Conservation (phyloP, 2,113 vertebrate species). For the Halcyon senegalensis region DNA sequence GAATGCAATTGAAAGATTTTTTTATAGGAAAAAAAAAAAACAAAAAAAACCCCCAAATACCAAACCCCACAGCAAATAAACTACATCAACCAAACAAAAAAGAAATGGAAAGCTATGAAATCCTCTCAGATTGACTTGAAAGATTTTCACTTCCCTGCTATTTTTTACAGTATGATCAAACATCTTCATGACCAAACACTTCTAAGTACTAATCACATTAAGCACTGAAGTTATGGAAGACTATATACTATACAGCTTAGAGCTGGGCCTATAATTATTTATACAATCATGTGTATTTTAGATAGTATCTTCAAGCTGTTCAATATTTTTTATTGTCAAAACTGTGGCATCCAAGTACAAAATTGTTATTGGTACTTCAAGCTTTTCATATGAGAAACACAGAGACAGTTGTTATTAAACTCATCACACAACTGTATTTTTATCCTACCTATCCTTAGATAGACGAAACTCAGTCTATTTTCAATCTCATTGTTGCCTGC, state of each 20-base stretch:
- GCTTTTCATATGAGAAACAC: background rate
- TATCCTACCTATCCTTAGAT: background rate
- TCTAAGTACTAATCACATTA: background rate
- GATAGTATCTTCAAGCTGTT: background rate
- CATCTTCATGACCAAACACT: background rate
- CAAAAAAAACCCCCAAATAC: background rate
- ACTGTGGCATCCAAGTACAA: background rate
- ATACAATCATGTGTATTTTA: background rate
- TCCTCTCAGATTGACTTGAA: accelerated
- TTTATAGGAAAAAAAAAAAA: background rate
- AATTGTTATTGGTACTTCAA: background rate
- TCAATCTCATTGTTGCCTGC: background rate
- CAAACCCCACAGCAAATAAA: too few species aligned
- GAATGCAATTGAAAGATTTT: background rate
- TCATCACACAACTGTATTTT: background rate
- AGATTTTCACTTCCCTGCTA: background rate
- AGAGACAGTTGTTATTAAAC: background rate
- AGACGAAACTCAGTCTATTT: background rate
- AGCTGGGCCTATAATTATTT: background rate
- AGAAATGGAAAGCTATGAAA: background rate
- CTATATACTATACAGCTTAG: background rate
- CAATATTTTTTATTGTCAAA: background rate
- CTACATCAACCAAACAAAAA: too few species aligned
- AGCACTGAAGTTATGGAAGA: background rate
- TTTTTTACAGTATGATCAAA: background rate